Base-by-base conservation (phyloP, 2,888 invertebrate species). In the Aproaerema taeniolella region DNA sequence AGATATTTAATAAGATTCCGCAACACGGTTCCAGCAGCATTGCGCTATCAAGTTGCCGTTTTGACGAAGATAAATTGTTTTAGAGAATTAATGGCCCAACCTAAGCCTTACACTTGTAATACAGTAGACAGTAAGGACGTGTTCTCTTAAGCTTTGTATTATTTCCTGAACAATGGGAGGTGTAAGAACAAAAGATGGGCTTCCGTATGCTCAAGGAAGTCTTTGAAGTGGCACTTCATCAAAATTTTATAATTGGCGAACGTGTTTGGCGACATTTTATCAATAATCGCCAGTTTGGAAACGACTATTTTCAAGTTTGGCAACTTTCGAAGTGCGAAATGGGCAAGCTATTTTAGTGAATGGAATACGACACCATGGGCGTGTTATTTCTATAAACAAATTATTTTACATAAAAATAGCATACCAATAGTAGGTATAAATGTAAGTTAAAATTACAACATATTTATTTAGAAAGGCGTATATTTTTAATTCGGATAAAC, bases 51-150 rank as follows among this genome's bases (percentile, higher is more conserved):
- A 62, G 64, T 64, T 61, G 63, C 63, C 47, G 61, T 64, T 70
- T 66, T 64, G 82, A 80, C 78, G 73, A 77, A 73, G 81, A 83
- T 82, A 74, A 76, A 82, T 82, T 59, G 61, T 61, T 53, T 65
- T 61, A 52, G 52, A 43, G 50, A 59, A 64, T 60, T 55, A 61
- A 62, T 57, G 56, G 55, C 53, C 53, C 53, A 58, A 59, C 57
- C 61, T 59, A 51, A 49, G 52, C 49, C 52, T 55, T 54, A 58
- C 61, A 58, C 61, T 71, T 58, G 55, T 56, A 55, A 53, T 50
- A 56, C 50, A 47, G 52, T 59, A 52, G 31, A 30, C 39, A 39
- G 24, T 45, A 46, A 46, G 42, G 45, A 43, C 45, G 42, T 41
- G 41, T 41, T 43, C 42, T 46, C 30, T 46, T 39, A 35, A 38